Evolutionary conservation across 2,113 vertebrate genomes (phyloP), one percentile per base, ranked within the genome.

Genomic region (Carassius gibelio): DNA sequence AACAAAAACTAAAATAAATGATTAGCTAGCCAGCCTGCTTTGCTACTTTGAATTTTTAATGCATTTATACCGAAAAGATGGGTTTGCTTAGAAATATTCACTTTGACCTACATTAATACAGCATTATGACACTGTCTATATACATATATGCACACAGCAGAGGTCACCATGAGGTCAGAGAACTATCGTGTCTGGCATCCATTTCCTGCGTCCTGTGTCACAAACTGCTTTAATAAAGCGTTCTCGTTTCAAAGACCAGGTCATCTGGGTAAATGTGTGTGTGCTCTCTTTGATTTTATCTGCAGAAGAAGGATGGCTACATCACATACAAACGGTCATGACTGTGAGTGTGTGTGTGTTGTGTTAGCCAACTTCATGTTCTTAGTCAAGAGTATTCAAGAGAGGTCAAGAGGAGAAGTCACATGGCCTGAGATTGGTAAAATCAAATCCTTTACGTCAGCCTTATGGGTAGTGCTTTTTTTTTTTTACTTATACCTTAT

Each of bases 121-220:
- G 17, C 69, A 45, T 72, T 10, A 64, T 64, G n/a, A 5, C n/a
- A 5, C 61, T 64, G 10, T 23, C 11, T 45, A 74, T 0, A 61
- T 38, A 71, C n/a, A 80, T 21, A 57, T 7, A 42, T 5, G 1
- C 38, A 42, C 38, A 71, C 19, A 75, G 26, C 66, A 79, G 82
- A 89, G 90, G 90, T 92, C 87, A 90, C 2, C 75, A 57, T 38
- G 36, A 87, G 62, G 87, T 89, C 85, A 88, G 82, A 81, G 85
- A 86, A 90, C 86, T 90, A 89, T 83, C 81, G 71, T 84, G 90
- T 88, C 55, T 89, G 89, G 84, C 89, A 89, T 87, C 85, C 83
- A 90, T 93, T 91, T 91, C 87, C 89, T 89, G 52, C 80, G 85
- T 85, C 75, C 84, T 45, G 78, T 88, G 91, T 92, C 91, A 92